Conservation (phyloP, 2,797 vertebrate genomes). For the Schizothorax lantsangensis region DNA sequence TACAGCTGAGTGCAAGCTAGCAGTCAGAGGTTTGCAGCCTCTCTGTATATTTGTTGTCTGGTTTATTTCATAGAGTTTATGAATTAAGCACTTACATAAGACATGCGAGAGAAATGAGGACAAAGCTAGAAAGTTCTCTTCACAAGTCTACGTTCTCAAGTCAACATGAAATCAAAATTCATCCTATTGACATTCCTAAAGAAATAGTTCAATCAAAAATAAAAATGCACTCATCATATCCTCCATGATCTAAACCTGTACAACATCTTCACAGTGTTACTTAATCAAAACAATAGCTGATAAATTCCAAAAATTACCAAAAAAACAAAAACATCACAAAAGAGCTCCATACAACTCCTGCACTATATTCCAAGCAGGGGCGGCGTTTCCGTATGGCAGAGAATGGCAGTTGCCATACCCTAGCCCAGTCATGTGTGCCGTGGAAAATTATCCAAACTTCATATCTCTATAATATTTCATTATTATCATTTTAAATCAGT, state of each 20-base stretch:
- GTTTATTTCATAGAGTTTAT: constrained; percentile 46
- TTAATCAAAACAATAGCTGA: background rate
- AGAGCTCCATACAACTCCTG: background rate
- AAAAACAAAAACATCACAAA: background rate
- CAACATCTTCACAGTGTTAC: background rate
- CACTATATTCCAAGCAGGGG: background rate
- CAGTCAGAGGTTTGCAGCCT: constrained; percentile 14
- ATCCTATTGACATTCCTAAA: background rate
- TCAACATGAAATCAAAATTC: background rate
- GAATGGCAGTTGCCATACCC: no score
- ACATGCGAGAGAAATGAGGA: constrained; percentile 55
- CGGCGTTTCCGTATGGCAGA: no score
- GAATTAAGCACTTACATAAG: constrained; percentile 49
- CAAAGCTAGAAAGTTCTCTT: background rate
- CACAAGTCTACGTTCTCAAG: background rate
- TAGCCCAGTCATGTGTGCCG: no score
- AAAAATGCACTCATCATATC: background rate
- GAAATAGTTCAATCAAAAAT: background rate
- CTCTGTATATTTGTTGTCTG: constrained; percentile 39
- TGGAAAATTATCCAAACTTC: no score
- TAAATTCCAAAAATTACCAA: background rate
- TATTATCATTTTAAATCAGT: no score
- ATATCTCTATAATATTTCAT: no score
- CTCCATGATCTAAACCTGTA: background rate
- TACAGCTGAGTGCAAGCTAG: constrained; percentile 23